Evolutionary conservation across 2,113 vertebrate genomes (phyloP).

Genomic region (Falco punctatus): DNA sequence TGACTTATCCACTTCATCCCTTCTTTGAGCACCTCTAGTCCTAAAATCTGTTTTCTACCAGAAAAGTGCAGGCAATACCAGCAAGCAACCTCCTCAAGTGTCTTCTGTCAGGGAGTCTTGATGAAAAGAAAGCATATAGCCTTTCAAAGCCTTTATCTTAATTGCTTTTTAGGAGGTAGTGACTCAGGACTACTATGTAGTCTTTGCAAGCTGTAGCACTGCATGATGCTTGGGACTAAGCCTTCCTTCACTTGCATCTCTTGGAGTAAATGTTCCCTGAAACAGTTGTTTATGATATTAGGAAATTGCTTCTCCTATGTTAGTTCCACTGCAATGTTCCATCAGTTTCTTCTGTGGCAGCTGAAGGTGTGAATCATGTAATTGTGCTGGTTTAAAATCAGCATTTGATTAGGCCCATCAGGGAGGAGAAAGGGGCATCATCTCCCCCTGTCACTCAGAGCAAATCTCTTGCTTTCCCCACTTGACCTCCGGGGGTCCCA

Average conservation of each 20-base stretch:
- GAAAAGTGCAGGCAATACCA: neutral
- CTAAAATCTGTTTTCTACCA: neutral
- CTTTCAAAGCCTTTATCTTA: slow-evolving; percentile 14
- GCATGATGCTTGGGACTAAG: neutral
- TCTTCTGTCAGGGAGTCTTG: slow-evolving; percentile 4
- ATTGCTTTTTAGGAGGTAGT: slow-evolving; percentile 23
- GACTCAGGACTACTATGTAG: neutral
- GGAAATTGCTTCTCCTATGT: neutral
- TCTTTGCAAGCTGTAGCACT: neutral
- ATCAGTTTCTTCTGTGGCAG: neutral
- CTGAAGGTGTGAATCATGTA: neutral
- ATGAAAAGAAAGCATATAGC: neutral
- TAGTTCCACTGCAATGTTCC: neutral
- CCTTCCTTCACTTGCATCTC: neutral
- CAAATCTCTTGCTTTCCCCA: neutral
- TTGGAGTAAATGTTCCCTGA: neutral
- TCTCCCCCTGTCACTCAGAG: neutral
- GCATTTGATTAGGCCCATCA: neutral
- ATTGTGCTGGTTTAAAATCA: neutral
- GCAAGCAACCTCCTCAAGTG: neutral
- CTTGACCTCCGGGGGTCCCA: fast-evolving
- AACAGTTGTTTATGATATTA: neutral
- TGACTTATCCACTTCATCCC: neutral
- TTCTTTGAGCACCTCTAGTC: neutral
- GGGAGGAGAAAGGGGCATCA: neutral